phyloP scores from a whole-genome alignment of 2,797 vertebrate genomes.

The Astyanax mexicanus region DNA sequence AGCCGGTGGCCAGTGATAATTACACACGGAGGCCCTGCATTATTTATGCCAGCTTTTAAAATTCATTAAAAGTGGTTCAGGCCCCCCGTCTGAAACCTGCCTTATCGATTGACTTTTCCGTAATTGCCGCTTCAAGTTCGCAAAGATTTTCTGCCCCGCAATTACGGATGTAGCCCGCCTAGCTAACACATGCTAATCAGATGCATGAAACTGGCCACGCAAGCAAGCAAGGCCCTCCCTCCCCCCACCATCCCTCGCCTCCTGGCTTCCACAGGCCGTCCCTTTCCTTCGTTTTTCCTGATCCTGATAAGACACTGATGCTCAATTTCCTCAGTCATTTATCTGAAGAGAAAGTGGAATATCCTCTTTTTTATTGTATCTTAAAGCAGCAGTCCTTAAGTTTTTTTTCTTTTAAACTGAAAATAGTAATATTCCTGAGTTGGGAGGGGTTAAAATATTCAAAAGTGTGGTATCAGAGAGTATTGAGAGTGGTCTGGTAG shows the following conservation, averaged over 20 bases:
- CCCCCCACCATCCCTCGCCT: background rate
- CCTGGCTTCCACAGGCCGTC: conserved; percentile 1
- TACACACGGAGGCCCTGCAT: conserved; percentile 74
- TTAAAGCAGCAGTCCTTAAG: no score
- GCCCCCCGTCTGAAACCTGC: conserved; percentile 71
- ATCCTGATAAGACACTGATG: conserved; percentile 13
- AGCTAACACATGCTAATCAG: conserved; percentile 66
- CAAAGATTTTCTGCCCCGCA: conserved; percentile 77
- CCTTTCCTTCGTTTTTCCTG: background rate
- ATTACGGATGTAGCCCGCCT: conserved; percentile 68
- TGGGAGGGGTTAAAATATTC: no score
- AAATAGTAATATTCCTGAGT: no score
- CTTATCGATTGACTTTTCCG: conserved; percentile 80
- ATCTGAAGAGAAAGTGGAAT: conserved; percentile 18
- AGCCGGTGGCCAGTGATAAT: conserved; percentile 66
- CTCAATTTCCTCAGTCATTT: conserved; percentile 1
- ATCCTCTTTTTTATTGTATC: conserved; percentile 42
- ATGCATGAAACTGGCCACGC: conserved; percentile 62
- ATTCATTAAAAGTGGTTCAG: conserved; percentile 77
- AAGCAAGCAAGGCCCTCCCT: conserved; percentile 54
- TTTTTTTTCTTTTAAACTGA: no score
- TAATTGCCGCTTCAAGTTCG: conserved; percentile 78
- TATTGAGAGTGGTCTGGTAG: no score
- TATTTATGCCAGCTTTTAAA: conserved; percentile 80
- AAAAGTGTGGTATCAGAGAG: no score